phyloP scores from a whole-genome alignment of 2,113 vertebrate genomes.

The Pyxicephalus adspersus region DNA sequence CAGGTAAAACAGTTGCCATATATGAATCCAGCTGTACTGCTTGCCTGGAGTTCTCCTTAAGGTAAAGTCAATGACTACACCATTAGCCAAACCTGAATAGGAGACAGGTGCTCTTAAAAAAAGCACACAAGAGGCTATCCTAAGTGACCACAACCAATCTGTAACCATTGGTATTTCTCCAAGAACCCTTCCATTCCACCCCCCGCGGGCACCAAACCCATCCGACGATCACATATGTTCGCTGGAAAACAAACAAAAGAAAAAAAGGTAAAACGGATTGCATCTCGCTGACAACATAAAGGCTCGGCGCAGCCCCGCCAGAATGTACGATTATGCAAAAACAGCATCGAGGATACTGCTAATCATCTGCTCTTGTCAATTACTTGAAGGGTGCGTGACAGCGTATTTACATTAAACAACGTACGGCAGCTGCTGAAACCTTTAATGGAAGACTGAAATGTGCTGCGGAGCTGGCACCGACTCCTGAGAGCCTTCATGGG shows the following conservation, averaged over 20 bases:
- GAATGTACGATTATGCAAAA: slow-evolving; percentile 86
- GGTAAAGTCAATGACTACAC: too few species aligned
- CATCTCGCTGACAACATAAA: slow-evolving; percentile 75
- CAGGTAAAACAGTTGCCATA: too few species aligned
- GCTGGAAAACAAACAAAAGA: slow-evolving; percentile 72
- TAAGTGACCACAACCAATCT: background rate
- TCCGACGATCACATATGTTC: slow-evolving; percentile 79
- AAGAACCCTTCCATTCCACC: slow-evolving; percentile 58
- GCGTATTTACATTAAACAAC: slow-evolving; percentile 89
- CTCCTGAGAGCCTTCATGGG: slow-evolving; percentile 60
- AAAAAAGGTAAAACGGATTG: slow-evolving; percentile 74
- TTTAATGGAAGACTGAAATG: slow-evolving; percentile 75
- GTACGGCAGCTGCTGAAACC: slow-evolving; percentile 76
- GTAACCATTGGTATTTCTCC: slow-evolving; percentile 17
- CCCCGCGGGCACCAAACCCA: slow-evolving; percentile 64
- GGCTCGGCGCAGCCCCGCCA: slow-evolving; percentile 77
- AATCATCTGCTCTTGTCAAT: slow-evolving; percentile 95
- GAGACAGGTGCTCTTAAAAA: slow-evolving; percentile 56
- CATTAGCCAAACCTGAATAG: too few species aligned
- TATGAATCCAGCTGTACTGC: too few species aligned
- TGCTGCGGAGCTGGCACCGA: slow-evolving; percentile 72
- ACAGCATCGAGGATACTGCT: slow-evolving; percentile 85
- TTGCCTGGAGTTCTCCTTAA: too few species aligned
- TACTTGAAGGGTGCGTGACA: slow-evolving; percentile 90
- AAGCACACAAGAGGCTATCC: background rate